phyloP scores from a whole-genome alignment of 2,888 invertebrate genomes.

The Oligia latruncula region DNA sequence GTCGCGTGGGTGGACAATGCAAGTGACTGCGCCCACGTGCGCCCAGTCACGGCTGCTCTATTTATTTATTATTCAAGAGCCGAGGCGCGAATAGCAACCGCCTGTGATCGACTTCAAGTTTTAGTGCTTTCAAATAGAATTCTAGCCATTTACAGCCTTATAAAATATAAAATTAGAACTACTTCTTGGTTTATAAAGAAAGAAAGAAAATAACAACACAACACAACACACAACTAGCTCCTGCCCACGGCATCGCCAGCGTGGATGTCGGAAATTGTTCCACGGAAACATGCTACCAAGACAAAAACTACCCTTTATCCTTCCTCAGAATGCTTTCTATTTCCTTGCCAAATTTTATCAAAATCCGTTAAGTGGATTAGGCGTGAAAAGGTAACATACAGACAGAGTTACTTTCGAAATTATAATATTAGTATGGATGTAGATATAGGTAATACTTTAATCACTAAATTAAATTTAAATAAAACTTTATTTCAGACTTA shows the following conservation, averaged over 20 bases:
- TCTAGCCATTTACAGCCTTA: background rate
- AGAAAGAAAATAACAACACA: no score
- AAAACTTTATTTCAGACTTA: no score
- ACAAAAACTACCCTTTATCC: background rate
- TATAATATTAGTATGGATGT: background rate
- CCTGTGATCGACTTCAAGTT: constrained; percentile 68
- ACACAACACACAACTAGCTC: background rate
- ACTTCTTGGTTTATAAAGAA: background rate
- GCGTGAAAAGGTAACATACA: background rate
- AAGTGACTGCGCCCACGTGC: constrained; percentile 71
- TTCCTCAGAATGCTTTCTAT: no score
- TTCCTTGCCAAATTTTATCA: background rate
- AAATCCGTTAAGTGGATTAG: background rate
- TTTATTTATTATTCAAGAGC: constrained; percentile 81
- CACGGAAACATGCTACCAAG: background rate
- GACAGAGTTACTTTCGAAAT: background rate
- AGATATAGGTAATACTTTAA: background rate
- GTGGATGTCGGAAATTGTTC: background rate
- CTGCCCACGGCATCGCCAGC: background rate
- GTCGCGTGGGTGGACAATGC: constrained; percentile 69
- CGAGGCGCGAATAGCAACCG: constrained; percentile 66
- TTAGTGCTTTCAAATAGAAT: constrained; percentile 31
- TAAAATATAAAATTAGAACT: constrained; percentile 1
- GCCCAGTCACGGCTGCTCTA: constrained; percentile 71
- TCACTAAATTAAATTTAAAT: no score